These are phyloP conservation scores for Melinaea menophilus DNA, from an alignment of 2,888 invertebrate species.

Conservation along the genomic window DNA sequence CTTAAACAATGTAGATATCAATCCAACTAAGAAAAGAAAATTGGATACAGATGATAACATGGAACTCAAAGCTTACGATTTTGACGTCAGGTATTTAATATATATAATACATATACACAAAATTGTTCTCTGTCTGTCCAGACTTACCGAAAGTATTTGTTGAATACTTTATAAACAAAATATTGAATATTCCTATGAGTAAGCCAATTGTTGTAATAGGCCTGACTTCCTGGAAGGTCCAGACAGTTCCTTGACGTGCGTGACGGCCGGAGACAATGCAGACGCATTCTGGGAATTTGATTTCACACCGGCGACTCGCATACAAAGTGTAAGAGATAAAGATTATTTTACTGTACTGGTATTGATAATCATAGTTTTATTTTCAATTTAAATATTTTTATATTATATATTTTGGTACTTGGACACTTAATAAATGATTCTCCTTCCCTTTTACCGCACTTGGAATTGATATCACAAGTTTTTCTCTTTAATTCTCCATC, in stretches of 20 bases:
- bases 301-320: conserved; percentile 34
- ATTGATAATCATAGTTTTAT: no score
- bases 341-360: background rate
- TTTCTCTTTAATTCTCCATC: no score
- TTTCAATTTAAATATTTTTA: no score
- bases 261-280: conserved; percentile 39
- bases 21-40: conserved; percentile 49
- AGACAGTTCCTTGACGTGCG: conserved; percentile 29
- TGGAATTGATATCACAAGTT: no score
- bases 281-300: conserved; percentile 50
- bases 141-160: no score
- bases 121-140: no score
- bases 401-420: no score
- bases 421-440: no score
- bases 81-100: conserved; percentile 26
- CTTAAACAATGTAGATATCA: conserved; percentile 29
- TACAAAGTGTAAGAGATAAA: conserved; percentile 36
- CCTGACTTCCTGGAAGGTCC: background rate
- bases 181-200: background rate
- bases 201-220: background rate
- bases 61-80: conserved; percentile 23
- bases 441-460: no score
- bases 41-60: conserved; percentile 49
- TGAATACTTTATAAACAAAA: background rate
- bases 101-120: conserved; percentile 2